These are phyloP conservation scores for Spialia ferax DNA, from an alignment of 2,888 invertebrate species.

Conservation along the genomic window DNA sequence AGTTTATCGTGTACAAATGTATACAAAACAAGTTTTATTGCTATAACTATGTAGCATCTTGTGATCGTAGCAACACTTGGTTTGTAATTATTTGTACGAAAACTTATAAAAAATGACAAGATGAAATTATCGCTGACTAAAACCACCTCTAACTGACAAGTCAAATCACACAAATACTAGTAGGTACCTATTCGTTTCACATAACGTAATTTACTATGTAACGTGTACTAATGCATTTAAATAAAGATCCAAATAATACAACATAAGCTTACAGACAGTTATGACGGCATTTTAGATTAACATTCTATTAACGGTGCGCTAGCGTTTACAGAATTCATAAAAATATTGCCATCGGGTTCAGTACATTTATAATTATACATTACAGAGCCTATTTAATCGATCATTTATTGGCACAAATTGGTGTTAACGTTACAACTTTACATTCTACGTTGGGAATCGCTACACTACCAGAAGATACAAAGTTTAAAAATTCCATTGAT, in stretches of 20 bases:
- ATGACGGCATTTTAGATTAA: neutral
- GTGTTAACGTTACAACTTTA: constrained; percentile 52
- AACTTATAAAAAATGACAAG: constrained; percentile 14
- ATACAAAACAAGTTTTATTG: constrained; percentile 25
- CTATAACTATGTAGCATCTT: neutral
- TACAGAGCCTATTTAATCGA: constrained; percentile 35
- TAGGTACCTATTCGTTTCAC: constrained; percentile 11
- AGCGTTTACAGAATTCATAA: constrained; percentile 5
- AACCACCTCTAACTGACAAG: constrained; percentile 22
- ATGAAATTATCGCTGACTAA: constrained; percentile 9
- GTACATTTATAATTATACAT: neutral
- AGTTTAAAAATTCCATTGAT: constrained; percentile 36
- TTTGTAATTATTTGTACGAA: constrained; percentile 19
- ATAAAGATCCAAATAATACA: neutral
- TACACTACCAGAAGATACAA: constrained; percentile 38
- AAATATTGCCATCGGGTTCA: constrained; percentile 23
- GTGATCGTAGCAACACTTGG: neutral
- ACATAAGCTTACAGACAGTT: neutral
- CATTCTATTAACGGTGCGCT: neutral
- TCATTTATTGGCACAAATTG: constrained; percentile 72
- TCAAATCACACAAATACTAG: constrained; percentile 17
- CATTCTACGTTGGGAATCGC: constrained; percentile 17
- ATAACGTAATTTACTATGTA: constrained; percentile 15
- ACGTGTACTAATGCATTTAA: neutral
- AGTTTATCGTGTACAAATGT: constrained; percentile 13